Evolutionary conservation across 2,888 invertebrate species (phyloP).

Genomic region (Rhopalosiphum nymphaeae): DNA sequence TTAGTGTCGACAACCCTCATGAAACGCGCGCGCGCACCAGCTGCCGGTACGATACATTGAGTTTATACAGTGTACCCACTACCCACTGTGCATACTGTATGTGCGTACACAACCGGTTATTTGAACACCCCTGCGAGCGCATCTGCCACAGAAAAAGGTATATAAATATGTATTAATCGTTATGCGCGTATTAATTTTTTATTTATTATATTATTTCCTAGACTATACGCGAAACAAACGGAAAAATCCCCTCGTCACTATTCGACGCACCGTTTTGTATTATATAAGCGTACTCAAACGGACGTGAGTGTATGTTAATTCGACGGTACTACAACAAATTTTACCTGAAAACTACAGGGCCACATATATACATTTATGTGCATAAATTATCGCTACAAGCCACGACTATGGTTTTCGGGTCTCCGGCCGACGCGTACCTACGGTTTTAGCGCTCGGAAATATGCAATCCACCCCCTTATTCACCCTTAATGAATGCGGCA

Average conservation of each 20-base stretch:
- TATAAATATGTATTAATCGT: not conserved
- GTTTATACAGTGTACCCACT: no score
- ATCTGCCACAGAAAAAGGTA: not conserved
- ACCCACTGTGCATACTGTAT: not conserved
- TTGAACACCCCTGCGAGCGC: constrained; percentile 4
- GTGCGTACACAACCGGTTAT: constrained; percentile 19
- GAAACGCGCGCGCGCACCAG: not conserved
- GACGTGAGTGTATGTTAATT: not conserved
- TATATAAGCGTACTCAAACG: not conserved
- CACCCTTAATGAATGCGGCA: not conserved
- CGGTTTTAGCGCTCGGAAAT: not conserved
- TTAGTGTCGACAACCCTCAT: constrained; percentile 44
- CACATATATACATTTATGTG: not conserved
- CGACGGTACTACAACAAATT: not conserved
- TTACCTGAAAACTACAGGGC: not conserved
- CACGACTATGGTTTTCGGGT: not conserved
- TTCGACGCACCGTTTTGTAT: not conserved
- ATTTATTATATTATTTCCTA: not conserved
- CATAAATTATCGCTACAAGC: not conserved
- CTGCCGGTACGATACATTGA: not conserved
- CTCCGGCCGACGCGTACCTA: not conserved
- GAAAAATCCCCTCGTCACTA: not conserved
- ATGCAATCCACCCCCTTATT: not conserved
- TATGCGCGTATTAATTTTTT: not conserved
- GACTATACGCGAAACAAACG: not conserved